Base-by-base conservation (phyloP, 2,888 invertebrate genomes). In the Sinohyriopsis cumingii region DNA sequence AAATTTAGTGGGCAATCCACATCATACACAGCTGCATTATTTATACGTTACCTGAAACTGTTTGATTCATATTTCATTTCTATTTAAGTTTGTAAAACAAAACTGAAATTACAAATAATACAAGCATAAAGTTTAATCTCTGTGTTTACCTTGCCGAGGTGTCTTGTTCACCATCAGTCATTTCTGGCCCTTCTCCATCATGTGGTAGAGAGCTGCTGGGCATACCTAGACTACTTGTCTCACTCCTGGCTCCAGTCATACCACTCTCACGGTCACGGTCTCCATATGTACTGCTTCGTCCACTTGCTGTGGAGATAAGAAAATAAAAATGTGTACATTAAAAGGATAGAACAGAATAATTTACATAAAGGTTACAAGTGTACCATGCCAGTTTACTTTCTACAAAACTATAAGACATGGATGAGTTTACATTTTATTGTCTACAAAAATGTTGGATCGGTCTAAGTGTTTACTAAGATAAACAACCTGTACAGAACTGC, bases 271-370 rank as follows among this genome's bases (percentile, higher is more conserved):
- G 92, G 55, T 92, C 91, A 79, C 92, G 92, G 86, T 95, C 95
- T 83, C 96, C 97, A 88, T 97, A 97, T 2, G 95, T 95, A 82
- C 96, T 96, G 91, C 96, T 97, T 59, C 96, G 93, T 9, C 96
- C 97, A n/a, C 96, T 96, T 18, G 95, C 96, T 87, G 71, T 25
- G 75, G 69, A 9, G 25, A 68, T 54, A 56, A 60, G 20, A 63
- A n/a, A 33, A 28, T 28, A 28, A 15, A 33, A 45, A 15, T 19
- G 20, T 22, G 15, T 59, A 45, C 45, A 45, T 12, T 45, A 9
- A 9, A 12, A 45, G 45, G 3, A 45, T 12, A 45, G 45, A 12
- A 45, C 45, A 45, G 12, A 12, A 45, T 45, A 9, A 45, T 45
- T 45, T 45, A 45, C 45, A 45, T 1, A 45, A 45, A 15, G 15